A percentile compares a stretch with the other conserved stretches of the same genome.
Conservation (phyloP, 1,140 invertebrate species). For the Choristoneura fumiferana region DNA sequence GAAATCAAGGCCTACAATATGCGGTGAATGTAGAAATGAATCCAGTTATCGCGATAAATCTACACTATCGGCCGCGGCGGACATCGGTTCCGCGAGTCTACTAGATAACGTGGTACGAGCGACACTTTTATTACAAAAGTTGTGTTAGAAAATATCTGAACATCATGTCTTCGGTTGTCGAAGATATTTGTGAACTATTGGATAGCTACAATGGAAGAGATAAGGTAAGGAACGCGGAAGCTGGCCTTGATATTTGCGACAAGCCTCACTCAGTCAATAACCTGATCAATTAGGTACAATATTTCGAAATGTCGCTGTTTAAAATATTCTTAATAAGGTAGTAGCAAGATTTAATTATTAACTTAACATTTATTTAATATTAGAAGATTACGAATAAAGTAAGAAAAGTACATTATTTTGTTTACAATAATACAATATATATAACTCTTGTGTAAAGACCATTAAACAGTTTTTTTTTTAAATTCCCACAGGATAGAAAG, state of each 20-base stretch:
- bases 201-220: slow-evolving; percentile 71
- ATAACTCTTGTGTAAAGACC: no score
- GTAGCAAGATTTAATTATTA: no score
- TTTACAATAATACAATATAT: no score
- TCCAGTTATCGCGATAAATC: slow-evolving; percentile 51
- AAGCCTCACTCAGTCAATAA: slow-evolving; percentile 35
- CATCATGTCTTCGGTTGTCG: slow-evolving; percentile 51
- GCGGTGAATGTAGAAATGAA: slow-evolving; percentile 57
- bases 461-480: no score
- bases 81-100: background rate
- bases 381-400: no score
- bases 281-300: slow-evolving; percentile 19
- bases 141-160: background rate
- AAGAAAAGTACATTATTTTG: no score
- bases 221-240: slow-evolving; percentile 71
- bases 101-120: slow-evolving; percentile 33
- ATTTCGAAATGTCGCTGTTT: background rate
- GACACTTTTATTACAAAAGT: background rate
- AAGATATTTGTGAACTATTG: slow-evolving; percentile 70
- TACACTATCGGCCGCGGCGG: slow-evolving; percentile 36
- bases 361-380: no score
- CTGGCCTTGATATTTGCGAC: slow-evolving; percentile 40
- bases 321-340: no score
- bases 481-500: no score
- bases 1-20: slow-evolving; percentile 55